phyloP scores from a whole-genome alignment of 1,140 invertebrate genomes.

The Tetramorium simillimum region DNA sequence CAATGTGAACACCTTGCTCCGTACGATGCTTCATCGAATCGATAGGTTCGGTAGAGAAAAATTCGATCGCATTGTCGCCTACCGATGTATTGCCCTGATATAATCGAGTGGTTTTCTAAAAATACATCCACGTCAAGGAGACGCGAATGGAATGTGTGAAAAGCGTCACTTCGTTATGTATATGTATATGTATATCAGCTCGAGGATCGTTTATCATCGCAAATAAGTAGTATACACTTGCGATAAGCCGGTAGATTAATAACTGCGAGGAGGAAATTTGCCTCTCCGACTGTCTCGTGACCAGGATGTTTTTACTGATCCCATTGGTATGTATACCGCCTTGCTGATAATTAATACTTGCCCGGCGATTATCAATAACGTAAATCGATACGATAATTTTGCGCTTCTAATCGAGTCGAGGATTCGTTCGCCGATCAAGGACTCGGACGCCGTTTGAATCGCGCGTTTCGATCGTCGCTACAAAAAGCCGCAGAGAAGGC shows the following conservation, averaged over 20 bases:
- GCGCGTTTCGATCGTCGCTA: neutral
- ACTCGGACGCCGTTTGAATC: neutral
- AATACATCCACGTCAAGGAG: neutral
- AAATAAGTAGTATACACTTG: constrained; percentile 9
- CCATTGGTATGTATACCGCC: constrained; percentile 15
- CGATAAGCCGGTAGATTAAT: constrained; percentile 36
- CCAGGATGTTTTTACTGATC: constrained; percentile 30
- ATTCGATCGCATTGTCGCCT: neutral
- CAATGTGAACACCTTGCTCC: neutral
- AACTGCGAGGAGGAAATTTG: neutral
- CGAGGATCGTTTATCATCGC: neutral
- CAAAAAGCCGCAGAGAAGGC: neutral
- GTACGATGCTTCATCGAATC: neutral
- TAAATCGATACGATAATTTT: neutral
- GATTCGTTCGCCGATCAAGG: neutral
- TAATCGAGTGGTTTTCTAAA: neutral
- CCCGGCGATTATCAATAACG: neutral
- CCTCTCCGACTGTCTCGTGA: neutral
- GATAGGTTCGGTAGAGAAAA: neutral
- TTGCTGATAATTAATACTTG: neutral
- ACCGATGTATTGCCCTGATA: neutral
- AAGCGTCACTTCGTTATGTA: neutral
- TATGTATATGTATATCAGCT: neutral
- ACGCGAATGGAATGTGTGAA: neutral
- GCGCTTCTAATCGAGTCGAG: neutral